A percentile compares a stretch with the other conserved stretches of the same genome.
Evolutionary conservation across 2,113 vertebrate genomes (phyloP).

Genomic region (Lophochroa leadbeateri): DNA sequence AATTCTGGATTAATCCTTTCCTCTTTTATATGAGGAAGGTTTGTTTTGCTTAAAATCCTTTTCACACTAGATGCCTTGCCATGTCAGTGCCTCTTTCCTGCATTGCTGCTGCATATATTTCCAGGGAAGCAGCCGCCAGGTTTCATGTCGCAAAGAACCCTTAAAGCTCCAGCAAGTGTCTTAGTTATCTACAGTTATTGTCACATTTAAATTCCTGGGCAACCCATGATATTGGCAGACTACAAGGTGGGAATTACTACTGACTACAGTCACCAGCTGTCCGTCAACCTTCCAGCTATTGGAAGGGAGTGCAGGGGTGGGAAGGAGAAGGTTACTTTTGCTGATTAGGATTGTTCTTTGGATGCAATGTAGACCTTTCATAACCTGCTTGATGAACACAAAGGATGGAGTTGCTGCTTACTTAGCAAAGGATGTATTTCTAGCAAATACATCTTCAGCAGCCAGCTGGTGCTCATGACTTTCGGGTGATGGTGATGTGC

Average conservation of each 20-base stretch:
- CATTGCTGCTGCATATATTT: not conserved
- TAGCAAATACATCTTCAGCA: not conserved
- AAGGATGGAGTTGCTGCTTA: not conserved
- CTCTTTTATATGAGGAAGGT: not conserved
- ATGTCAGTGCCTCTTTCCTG: not conserved
- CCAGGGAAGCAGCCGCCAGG: not conserved
- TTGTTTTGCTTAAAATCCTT: not conserved
- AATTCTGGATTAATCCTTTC: not conserved
- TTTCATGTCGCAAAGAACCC: not conserved
- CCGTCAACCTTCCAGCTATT: not conserved
- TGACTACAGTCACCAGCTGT: not conserved
- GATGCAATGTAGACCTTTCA: not conserved
- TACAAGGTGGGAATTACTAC: not conserved
- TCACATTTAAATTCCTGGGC: not conserved
- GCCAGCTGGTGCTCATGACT: not conserved
- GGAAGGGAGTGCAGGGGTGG: not conserved
- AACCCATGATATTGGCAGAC: not conserved
- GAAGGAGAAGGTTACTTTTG: not conserved
- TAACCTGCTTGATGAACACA: not conserved
- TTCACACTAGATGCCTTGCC: fast-evolving
- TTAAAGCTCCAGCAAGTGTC: not conserved
- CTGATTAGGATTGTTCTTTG: not conserved
- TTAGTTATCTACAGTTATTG: not conserved
- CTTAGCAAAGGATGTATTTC: not conserved
- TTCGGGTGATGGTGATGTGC: not conserved